These are phyloP conservation scores for Harpegnathos saltator DNA, from an alignment of 1,140 invertebrate species.

Conservation along the genomic window DNA sequence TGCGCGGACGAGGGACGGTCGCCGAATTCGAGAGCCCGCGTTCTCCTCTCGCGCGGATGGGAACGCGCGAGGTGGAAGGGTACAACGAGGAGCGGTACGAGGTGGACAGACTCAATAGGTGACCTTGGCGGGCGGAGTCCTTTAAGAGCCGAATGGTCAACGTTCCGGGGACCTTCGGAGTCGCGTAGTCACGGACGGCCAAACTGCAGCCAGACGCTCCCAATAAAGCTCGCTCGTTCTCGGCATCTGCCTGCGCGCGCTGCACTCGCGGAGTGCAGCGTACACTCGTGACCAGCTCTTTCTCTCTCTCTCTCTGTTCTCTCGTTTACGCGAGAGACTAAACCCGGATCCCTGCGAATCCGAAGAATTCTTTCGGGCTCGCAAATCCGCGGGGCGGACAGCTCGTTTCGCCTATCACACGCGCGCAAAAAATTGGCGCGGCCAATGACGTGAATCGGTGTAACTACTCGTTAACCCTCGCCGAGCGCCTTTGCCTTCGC, in stretches of 20 bases:
- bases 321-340: conserved; percentile 56
- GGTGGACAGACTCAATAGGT: conserved; percentile 73
- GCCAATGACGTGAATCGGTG: conserved; percentile 41
- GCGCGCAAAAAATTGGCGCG: conserved; percentile 45
- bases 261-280: conserved; percentile 22
- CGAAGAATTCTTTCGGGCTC: conserved; percentile 58
- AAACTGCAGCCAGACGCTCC: conserved; percentile 82
- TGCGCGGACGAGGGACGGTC: too few relatives aligned
- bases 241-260: conserved; percentile 70
- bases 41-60: conserved; percentile 1
- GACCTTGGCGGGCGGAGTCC: conserved; percentile 79
- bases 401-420: conserved; percentile 49
- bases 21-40: conserved; percentile 7
- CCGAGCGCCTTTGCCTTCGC: background rate
- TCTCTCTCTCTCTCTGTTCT: background rate
- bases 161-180: conserved; percentile 81
- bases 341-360: conserved; percentile 67
- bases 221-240: conserved; percentile 77
- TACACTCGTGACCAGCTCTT: background rate
- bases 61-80: background rate
- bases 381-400: conserved; percentile 54
- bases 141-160: conserved; percentile 82
- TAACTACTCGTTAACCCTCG: conserved; percentile 23
- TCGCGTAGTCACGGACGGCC: conserved; percentile 80
- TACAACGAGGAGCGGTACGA: conserved; percentile 23